Evolutionary conservation across 2,888 invertebrate genomes (phyloP), one percentile per base, ranked within the genome.

Genomic region (Tenodera sinensis): DNA sequence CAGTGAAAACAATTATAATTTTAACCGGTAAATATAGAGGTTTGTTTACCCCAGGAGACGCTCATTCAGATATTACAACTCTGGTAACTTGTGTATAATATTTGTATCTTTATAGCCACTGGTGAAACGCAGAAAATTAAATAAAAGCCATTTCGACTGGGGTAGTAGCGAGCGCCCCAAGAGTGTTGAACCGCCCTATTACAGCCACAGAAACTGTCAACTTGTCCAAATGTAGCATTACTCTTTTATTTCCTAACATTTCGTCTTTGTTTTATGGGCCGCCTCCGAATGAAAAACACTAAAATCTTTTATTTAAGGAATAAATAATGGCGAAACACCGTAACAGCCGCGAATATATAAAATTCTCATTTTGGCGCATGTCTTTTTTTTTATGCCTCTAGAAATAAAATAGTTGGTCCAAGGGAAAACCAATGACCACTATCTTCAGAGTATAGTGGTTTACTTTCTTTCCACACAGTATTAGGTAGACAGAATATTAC

Each of bases 271-370:
- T 71, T 71, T 71, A 71, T 71, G 54, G 25, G 20, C 54, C 54
- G 54, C 15, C 54, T 71, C 20, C 54, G 54, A 30, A 84, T 84
- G 85, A 3, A 71, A 71, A 30, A 87, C 20, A 28, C 25, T 82
- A 87, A 87, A 87, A 81, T 30, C 25, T 87, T 87, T 87, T 87
- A 87, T 87, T 87, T 82, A 82, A 25, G 7, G 54, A 30, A 87
- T 82, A 28, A 87, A 87, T 87, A 82, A 85, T 27, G 42, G 54
- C 20, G 54, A 71, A 71, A 20, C 54, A 71, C 54, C 25, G 54
- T 20, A 71, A 71, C 3, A 20, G 20, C 54, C 25, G 4, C 15
- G 54, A 71, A 71, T 42, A 71, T 71, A 71, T 71, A 71, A 71
- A 71, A 71, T 71, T 20, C 54, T 71, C 54, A 71, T 71, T 71